Evolutionary conservation across 2,113 vertebrate genomes (phyloP).

Genomic region (Bungarus multicinctus): DNA sequence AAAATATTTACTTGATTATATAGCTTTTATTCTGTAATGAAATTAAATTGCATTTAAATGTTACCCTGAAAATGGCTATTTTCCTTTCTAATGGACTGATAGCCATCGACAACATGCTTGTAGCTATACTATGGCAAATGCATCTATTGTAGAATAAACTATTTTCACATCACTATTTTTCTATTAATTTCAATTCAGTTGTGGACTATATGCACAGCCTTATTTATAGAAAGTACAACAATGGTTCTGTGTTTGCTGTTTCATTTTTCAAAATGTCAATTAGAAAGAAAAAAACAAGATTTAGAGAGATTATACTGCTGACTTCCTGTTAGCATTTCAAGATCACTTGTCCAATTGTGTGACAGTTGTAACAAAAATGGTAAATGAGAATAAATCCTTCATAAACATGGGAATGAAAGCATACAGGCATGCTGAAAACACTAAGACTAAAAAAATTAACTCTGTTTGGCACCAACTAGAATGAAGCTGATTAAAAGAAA

Average conservation of each 20-base stretch:
- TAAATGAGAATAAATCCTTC: background rate
- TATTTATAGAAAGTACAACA: background rate
- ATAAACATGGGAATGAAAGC: background rate
- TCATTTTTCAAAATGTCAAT: background rate
- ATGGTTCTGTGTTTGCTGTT: background rate
- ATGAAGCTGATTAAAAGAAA: background rate
- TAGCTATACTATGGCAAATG: background rate
- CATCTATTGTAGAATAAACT: background rate
- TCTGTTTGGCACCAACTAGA: background rate
- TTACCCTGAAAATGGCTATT: background rate
- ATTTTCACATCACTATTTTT: background rate
- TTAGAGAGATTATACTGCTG: background rate
- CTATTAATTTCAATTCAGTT: background rate
- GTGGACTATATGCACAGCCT: background rate
- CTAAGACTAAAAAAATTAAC: background rate
- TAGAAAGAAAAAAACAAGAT: background rate
- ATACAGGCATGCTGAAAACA: background rate
- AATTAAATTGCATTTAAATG: background rate
- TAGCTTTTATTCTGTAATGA: background rate
- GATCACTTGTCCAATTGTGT: background rate
- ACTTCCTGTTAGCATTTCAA: background rate
- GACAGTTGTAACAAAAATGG: background rate
- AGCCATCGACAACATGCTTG: background rate
- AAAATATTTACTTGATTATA: background rate
- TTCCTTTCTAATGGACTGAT: background rate